phyloP scores from a whole-genome alignment of 2,113 vertebrate genomes.

The Bombycilla garrulus region DNA sequence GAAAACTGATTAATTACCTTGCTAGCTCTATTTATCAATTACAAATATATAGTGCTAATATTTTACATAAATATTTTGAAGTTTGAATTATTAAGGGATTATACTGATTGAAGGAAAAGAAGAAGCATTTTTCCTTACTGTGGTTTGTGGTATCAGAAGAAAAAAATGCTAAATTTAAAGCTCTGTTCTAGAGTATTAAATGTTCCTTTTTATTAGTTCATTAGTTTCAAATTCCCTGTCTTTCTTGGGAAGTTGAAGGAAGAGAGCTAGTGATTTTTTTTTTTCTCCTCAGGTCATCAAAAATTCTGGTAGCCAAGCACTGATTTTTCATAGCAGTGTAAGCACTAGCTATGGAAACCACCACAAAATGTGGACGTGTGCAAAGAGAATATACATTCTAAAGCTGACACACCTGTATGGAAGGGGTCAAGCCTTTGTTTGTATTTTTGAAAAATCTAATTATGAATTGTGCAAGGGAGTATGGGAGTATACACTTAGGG shows the following conservation, averaged over 20 bases:
- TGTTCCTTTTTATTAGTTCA: background rate
- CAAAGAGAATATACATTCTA: background rate
- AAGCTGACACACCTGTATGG: constrained; percentile 25
- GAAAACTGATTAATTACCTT: constrained; percentile 59
- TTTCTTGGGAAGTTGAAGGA: background rate
- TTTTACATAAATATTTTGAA: constrained; percentile 64
- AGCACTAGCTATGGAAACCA: constrained; percentile 15
- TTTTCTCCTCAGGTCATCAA: background rate
- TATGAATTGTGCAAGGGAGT: background rate
- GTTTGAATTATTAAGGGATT: constrained; percentile 29
- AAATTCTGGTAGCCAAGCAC: background rate
- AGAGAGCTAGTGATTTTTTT: background rate
- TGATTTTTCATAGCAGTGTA: background rate
- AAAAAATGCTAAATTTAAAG: constrained; percentile 25
- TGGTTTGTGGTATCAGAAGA: constrained; percentile 14
- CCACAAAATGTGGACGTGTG: background rate
- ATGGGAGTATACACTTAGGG: background rate
- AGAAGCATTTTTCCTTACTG: background rate
- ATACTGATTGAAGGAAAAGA: constrained; percentile 49
- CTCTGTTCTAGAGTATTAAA: constrained; percentile 3
- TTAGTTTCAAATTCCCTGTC: background rate
- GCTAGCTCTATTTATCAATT: constrained; percentile 59
- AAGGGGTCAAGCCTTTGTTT: constrained; percentile 7
- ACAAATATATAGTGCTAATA: constrained; percentile 60
- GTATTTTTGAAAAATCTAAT: constrained; percentile 29